phyloP scores from a whole-genome alignment of 1,140 invertebrate genomes.

The Sinonovacula constricta region DNA sequence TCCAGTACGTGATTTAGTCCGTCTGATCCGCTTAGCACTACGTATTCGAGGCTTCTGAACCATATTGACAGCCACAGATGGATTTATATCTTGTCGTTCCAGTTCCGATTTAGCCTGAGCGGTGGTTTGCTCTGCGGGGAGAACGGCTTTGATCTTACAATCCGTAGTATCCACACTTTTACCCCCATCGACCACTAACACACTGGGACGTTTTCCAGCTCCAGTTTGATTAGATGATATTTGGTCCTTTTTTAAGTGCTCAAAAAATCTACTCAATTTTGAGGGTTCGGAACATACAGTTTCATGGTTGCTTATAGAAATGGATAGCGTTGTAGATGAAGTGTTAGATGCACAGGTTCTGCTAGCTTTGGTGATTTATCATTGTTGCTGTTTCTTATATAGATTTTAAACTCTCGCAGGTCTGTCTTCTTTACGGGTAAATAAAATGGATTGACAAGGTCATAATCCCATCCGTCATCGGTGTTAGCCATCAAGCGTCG shows the following conservation, averaged over 20 bases:
- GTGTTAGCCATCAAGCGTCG: conserved; percentile 1
- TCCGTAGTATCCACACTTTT: not conserved
- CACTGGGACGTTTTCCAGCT: not conserved
- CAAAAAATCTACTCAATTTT: conserved; percentile 50
- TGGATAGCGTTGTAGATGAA: conserved; percentile 37
- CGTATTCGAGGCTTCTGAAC: too few species aligned
- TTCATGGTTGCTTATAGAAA: too few species aligned
- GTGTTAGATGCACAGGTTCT: conserved; percentile 32
- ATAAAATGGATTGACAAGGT: conserved; percentile 28
- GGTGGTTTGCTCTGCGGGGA: conserved; percentile 40
- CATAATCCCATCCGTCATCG: conserved; percentile 10
- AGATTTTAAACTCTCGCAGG: conserved; percentile 20
- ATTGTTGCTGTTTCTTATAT: conserved; percentile 15
- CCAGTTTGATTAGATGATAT: not conserved
- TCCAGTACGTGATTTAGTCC: too few species aligned
- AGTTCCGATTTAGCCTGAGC: conserved; percentile 34
- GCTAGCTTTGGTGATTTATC: conserved; percentile 9
- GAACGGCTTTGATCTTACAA: conserved; percentile 17
- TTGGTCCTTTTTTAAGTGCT: not conserved
- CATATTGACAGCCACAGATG: not conserved
- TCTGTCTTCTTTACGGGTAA: conserved; percentile 23
- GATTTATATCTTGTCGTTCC: conserved; percentile 30
- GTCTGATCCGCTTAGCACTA: too few species aligned
- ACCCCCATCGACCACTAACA: conserved; percentile 13
- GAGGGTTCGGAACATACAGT: conserved; percentile 34